Percentiles rank a stretch among this genome's conserved stretches.
These are phyloP conservation scores for Eledone cirrhosa DNA, from an alignment of 2,888 invertebrate species.

Conservation along the genomic window DNA sequence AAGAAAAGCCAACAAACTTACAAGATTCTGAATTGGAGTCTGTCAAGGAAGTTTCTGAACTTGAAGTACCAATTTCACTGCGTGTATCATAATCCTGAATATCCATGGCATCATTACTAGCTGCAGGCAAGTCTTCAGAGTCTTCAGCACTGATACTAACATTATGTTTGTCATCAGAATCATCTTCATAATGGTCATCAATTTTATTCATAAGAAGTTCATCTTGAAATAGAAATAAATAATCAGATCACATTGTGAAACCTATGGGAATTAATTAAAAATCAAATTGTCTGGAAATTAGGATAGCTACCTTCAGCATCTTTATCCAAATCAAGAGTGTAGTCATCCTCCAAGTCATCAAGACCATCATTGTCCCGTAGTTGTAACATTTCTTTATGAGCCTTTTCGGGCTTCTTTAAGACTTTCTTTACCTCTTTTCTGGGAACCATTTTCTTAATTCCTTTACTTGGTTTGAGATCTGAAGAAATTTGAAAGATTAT, in stretches of 20 bases:
- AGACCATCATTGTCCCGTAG: slow-evolving; percentile 11
- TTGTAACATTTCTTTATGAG: slow-evolving; percentile 24
- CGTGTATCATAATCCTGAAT: slow-evolving; percentile 71
- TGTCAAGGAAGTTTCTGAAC: slow-evolving; percentile 65
- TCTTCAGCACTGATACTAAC: slow-evolving; percentile 36
- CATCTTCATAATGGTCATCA: slow-evolving; percentile 30
- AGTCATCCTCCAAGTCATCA: slow-evolving; percentile 23
- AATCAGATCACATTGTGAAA: background rate
- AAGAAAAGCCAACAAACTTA: slow-evolving; percentile 20
- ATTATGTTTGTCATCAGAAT: slow-evolving; percentile 35
- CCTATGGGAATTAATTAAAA: background rate
- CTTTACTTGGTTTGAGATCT: background rate
- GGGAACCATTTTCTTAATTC: background rate
- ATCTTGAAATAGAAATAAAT: slow-evolving; percentile 17
- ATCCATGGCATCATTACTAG: slow-evolving; percentile 35
- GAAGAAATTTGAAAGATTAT: too few relatives aligned
- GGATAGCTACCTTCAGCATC: slow-evolving; percentile 23
- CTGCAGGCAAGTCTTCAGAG: slow-evolving; percentile 31
- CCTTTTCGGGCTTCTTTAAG: slow-evolving; percentile 8
- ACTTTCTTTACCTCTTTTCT: slow-evolving; percentile 21
- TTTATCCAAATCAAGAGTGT: slow-evolving; percentile 28
- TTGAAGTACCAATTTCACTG: slow-evolving; percentile 88
- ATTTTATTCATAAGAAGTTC: slow-evolving; percentile 12
- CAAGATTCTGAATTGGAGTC: slow-evolving; percentile 71
- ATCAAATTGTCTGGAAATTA: background rate